Conservation (phyloP, 2,888 invertebrate species). For the Sacculina carcini region DNA sequence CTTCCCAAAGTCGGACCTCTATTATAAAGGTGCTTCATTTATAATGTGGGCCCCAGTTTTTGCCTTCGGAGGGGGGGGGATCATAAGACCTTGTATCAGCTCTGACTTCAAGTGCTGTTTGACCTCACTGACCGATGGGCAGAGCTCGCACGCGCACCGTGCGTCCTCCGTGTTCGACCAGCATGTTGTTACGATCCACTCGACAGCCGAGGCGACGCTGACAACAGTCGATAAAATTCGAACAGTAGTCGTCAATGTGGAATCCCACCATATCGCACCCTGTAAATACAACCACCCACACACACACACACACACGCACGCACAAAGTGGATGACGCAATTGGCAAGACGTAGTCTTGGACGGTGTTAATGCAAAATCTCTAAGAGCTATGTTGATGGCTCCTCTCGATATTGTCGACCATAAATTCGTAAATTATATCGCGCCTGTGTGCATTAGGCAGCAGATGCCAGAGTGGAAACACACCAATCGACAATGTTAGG, state of each 20-base stretch:
- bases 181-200: conserved; percentile 20
- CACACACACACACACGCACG: conserved; percentile 4
- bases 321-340: not conserved
- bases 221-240: conserved; percentile 23
- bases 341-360: not conserved
- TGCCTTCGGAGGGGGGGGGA: too few relatives aligned
- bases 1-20: too few relatives aligned
- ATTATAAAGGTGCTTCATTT: too few relatives aligned
- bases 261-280: conserved; percentile 25
- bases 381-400: not conserved
- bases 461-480: too few relatives aligned
- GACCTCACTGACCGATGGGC: conserved; percentile 21
- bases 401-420: too few relatives aligned
- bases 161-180: conserved; percentile 20
- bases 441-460: too few relatives aligned
- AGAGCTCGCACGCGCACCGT: conserved; percentile 21
- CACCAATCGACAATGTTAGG: too few relatives aligned
- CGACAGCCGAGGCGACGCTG: conserved; percentile 21
- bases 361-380: not conserved
- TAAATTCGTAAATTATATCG: too few relatives aligned
- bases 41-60: too few relatives aligned
- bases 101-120: too few relatives aligned
- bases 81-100: not conserved
- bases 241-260: conserved; percentile 23
- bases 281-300: conserved; percentile 11